Evolutionary conservation across 2,888 invertebrate genomes (phyloP).

Genomic region (Orthonevra nobilis): DNA sequence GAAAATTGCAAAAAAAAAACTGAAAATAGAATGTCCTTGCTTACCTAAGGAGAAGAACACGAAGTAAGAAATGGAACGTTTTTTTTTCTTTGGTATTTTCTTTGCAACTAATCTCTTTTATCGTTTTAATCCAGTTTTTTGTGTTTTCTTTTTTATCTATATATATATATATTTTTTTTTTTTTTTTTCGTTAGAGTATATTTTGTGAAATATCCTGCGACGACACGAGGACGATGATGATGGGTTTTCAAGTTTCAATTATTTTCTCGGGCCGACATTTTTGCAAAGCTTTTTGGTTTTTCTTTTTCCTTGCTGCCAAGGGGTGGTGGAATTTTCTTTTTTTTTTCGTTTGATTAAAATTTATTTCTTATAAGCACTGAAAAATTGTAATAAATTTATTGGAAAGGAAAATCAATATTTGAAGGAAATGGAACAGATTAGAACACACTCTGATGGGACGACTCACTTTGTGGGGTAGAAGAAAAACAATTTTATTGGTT

Average conservation of each 20-base stretch:
- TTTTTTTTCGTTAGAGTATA: conserved; percentile 35
- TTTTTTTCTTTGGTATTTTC: conserved; percentile 29
- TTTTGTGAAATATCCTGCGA: conserved; percentile 60
- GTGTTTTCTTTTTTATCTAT: conserved; percentile 26
- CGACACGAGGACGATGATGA: conserved; percentile 34
- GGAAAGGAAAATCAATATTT: conserved; percentile 37
- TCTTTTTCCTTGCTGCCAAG: conserved; percentile 9
- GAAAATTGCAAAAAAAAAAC: conserved; percentile 2
- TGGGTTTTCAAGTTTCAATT: conserved; percentile 53
- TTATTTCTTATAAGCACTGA: too few relatives aligned
- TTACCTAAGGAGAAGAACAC: conserved; percentile 58
- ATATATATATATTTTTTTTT: conserved; percentile 19
- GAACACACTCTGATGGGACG: conserved; percentile 31
- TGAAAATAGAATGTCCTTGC: conserved; percentile 35
- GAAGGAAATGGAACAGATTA: conserved; percentile 22
- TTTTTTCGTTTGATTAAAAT: background rate
- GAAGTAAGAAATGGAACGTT: conserved; percentile 38
- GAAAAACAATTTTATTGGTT: conserved; percentile 33
- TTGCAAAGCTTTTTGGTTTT: conserved; percentile 47
- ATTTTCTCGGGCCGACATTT: conserved; percentile 67
- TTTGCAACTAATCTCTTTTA: conserved; percentile 25
- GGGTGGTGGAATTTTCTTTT: too few relatives aligned
- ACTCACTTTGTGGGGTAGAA: conserved; percentile 55
- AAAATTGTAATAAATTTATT: background rate
- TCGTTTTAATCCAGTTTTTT: conserved; percentile 17